Conservation (phyloP, 2,797 vertebrate species). For the Philypnodon macrostomus region DNA sequence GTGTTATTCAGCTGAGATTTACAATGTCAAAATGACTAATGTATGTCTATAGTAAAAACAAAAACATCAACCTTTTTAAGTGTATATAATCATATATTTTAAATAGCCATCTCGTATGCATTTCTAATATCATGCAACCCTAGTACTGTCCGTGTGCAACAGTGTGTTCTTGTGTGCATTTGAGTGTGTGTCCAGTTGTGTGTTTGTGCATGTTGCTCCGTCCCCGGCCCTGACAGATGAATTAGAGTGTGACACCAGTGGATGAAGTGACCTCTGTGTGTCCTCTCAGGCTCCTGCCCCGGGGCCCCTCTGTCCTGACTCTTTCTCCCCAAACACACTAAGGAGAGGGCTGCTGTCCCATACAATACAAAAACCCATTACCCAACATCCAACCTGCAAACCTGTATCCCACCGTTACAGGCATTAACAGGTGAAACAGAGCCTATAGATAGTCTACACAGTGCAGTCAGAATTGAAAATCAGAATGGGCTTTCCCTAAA, state of each 20-base stretch:
- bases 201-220: conserved; percentile 30
- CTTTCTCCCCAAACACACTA: conserved; percentile 55
- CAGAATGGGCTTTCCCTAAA: neutral
- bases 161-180: conserved; percentile 32
- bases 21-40: too few relatives aligned
- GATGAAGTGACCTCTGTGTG: conserved; percentile 67
- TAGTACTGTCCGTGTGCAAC: conserved; percentile 31
- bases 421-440: conserved; percentile 34
- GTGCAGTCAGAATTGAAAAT: too few relatives aligned
- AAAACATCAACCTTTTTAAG: too few relatives aligned
- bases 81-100: too few relatives aligned
- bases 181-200: conserved; percentile 18
- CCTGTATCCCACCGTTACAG: conserved; percentile 26
- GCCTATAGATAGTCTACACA: neutral
- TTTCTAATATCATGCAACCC: too few relatives aligned
- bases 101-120: too few relatives aligned
- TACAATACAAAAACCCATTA: conserved; percentile 10
- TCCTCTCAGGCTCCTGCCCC: conserved; percentile 63
- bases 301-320: conserved; percentile 61
- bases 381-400: conserved; percentile 17
- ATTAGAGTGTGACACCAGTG: conserved; percentile 67
- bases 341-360: conserved; percentile 2
- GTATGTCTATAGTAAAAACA: too few relatives aligned
- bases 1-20: too few relatives aligned
- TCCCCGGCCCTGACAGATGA: conserved; percentile 60